A percentile compares a stretch with the other conserved stretches of the same genome.
These are phyloP conservation scores for Meloidogyne floridensis DNA, from an alignment of 1,140 invertebrate species.

Conservation along the genomic window DNA sequence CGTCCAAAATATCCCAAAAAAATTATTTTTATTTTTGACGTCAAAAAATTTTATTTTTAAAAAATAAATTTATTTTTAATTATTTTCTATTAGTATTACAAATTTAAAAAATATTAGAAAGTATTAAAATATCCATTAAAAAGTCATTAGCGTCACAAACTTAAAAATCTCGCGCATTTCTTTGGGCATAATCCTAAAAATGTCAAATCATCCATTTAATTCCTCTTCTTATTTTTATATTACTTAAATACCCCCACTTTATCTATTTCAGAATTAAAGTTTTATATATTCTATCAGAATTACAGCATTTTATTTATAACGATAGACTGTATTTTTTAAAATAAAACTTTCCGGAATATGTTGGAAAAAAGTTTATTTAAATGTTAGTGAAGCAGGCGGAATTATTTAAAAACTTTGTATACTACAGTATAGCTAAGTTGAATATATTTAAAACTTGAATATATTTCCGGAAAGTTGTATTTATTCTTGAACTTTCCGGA, in stretches of 20 bases:
- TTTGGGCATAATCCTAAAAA: neutral
- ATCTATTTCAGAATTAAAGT: no score
- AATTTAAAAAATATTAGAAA: conserved; percentile 8
- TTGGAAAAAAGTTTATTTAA: no score
- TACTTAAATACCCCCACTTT: no score
- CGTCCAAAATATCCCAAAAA: conserved; percentile 7
- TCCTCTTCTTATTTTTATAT: neutral
- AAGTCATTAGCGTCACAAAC: neutral
- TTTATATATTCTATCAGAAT: no score
- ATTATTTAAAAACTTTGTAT: no score
- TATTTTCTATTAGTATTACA: neutral
- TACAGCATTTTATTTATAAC: no score
- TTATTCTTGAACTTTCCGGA: neutral
- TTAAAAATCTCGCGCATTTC: neutral
- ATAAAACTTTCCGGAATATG: neutral
- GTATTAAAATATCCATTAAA: neutral
- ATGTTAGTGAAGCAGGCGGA: no score
- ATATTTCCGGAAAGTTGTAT: neutral
- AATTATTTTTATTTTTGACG: neutral
- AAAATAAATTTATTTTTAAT: conserved; percentile 10
- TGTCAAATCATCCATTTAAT: neutral
- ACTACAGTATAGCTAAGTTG: no score
- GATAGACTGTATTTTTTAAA: neutral
- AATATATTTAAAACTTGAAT: neutral
- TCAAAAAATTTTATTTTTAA: neutral